These are phyloP conservation scores for Gymnogyps californianus DNA, from an alignment of 2,113 vertebrate genomes.

Conservation along the genomic window DNA sequence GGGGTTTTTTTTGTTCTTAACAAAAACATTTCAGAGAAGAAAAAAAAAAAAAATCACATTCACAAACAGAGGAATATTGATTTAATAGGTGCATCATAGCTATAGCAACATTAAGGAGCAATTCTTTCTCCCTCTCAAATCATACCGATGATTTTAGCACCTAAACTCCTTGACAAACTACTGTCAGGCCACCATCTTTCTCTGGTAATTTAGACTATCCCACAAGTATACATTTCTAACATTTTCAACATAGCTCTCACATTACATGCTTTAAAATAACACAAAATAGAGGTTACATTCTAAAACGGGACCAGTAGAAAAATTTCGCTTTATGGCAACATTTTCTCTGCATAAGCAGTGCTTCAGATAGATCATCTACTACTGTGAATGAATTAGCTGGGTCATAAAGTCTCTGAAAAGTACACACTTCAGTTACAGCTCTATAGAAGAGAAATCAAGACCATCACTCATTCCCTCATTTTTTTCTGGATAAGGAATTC, in stretches of 20 bases:
- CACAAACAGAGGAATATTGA: not conserved
- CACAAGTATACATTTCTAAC: not conserved
- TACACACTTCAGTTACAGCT: not conserved
- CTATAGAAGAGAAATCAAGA: not conserved
- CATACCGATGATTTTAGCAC: not conserved
- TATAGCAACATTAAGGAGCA: not conserved
- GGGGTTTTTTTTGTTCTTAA: rapidly evolving
- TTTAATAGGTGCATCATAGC: not conserved
- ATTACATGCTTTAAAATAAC: not conserved
- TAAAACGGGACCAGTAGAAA: not conserved
- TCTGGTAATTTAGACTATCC: not conserved
- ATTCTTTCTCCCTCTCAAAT: not conserved
- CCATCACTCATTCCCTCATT: not conserved
- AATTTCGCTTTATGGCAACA: not conserved
- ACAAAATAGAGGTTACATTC: not conserved
- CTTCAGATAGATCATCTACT: not conserved
- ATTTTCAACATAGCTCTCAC: not conserved
- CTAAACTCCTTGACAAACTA: not conserved
- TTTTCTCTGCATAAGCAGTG: not conserved
- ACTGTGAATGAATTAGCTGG: not conserved
- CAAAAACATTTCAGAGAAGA: not conserved
- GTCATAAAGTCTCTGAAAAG: not conserved
- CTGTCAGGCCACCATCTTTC: not conserved
- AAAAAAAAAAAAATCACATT: not conserved
- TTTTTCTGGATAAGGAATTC: not conserved